phyloP scores from a whole-genome alignment of 2,113 vertebrate species.

The Caranx ignobilis region DNA sequence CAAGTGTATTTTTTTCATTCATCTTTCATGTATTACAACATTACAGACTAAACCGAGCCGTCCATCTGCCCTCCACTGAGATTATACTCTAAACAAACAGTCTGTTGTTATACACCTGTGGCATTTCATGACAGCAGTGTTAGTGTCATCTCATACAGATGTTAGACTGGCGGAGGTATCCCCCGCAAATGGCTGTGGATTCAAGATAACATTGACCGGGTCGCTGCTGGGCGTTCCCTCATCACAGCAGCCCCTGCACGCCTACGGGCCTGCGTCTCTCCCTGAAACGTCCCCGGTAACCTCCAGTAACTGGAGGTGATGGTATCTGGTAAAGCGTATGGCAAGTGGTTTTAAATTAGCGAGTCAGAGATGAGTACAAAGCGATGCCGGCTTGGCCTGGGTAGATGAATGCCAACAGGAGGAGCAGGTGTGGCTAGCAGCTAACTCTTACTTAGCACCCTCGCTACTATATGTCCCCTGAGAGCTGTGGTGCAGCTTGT shows the following conservation, averaged over 20 bases:
- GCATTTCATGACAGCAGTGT: neutral
- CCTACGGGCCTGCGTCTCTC: neutral
- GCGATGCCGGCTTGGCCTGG: conserved; percentile 51
- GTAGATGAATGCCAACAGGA: conserved; percentile 31
- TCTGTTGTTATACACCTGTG: neutral
- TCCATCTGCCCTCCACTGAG: neutral
- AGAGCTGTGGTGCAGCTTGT: neutral
- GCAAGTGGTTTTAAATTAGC: conserved; percentile 7
- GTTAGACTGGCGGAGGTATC: neutral
- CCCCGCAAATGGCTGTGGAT: neutral
- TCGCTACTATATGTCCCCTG: neutral
- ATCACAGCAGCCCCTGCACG: neutral
- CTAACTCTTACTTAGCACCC: conserved; percentile 17
- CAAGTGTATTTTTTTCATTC: neutral
- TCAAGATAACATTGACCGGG: neutral
- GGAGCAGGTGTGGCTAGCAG: conserved; percentile 64
- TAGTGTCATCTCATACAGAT: neutral
- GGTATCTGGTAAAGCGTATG: neutral
- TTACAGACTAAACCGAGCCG: neutral
- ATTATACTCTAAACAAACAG: neutral
- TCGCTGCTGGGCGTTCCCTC: conserved; percentile 56
- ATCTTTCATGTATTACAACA: neutral
- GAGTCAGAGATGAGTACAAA: neutral
- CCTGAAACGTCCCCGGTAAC: neutral
- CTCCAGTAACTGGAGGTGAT: neutral